Base-by-base conservation (phyloP, 30 jellyfish, hydroid and myxozoan genomes). In the Mastigias papua region DNA sequence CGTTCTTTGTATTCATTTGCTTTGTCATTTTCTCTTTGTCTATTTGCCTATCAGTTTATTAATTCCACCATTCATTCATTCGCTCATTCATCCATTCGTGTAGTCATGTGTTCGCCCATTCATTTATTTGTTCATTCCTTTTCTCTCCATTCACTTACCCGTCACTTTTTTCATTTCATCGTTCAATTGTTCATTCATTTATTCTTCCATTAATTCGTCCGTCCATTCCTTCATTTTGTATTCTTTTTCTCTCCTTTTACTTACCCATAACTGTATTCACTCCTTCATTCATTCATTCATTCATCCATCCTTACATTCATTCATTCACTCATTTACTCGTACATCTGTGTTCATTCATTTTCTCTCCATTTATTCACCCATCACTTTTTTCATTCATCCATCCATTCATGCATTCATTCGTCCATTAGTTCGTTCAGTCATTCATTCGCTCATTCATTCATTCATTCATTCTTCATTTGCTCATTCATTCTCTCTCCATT, bases 41-140 rank as follows among this genome's bases (percentile, higher is more conserved):
- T 37, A 37, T 37, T 37, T 3, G 11, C 11, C 11, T 37, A 6
- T 3, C 11, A 3, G 34, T 3, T 22, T 62, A 54, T 48, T 5
- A 70, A 79, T 48, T 48, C 88, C 9, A n/a, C n/a, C n/a, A n/a
- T 26, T 48, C 90, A 54, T 51, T 34, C 82, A 78, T 49, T 22
- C 34, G 61, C 48, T 37, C 82, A 57, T 57, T 37, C 82, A 78
- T 57, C 22, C 82, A 49, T 11, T 37, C 54, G 11, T 37, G 6
- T 3, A 37, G 6, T 37, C 11, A 6, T 11, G 54, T 37, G 54
- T 37, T 3, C 54, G 6, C 54, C 11, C 54, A 37, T 37, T 37
- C 27, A 33, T 73, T 46, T 62, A 19, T 15, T 33, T 78, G 11
- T 1, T 37, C 32, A 54, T 34, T 75, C 30, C 13, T 33, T 48